Evolutionary conservation across 2,113 vertebrate genomes (phyloP).

Genomic region (Sus scrofa): T2T-Sscrofa CM000820.6:20086001-20086500

Average conservation of each 20-base stretch:
- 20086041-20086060: not conserved
- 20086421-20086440: slow-evolving; percentile 23
- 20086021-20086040: not conserved
- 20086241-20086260: slow-evolving; percentile 48
- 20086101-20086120: not conserved
- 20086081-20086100: no score
- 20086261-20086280: slow-evolving; percentile 9
- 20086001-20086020: slow-evolving; percentile 14
- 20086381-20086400: slow-evolving; percentile 58
- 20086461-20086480: slow-evolving; percentile 40
- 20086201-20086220: slow-evolving; percentile 12
- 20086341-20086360: slow-evolving; percentile 77
- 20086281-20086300: slow-evolving; percentile 53
- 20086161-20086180: not conserved
- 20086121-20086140: not conserved
- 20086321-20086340: not conserved
- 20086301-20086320: slow-evolving; percentile 69
- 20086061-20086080: not conserved
- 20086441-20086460: slow-evolving; percentile 65
- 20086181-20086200: not conserved
- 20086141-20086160: not conserved
- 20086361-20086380: slow-evolving; percentile 61
- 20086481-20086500: slow-evolving; percentile 22
- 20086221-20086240: not conserved
- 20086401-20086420: slow-evolving; percentile 55